These are phyloP conservation scores for Sapayoa aenigma DNA, from an alignment of 2,113 vertebrate genomes.

Conservation along the genomic window DNA sequence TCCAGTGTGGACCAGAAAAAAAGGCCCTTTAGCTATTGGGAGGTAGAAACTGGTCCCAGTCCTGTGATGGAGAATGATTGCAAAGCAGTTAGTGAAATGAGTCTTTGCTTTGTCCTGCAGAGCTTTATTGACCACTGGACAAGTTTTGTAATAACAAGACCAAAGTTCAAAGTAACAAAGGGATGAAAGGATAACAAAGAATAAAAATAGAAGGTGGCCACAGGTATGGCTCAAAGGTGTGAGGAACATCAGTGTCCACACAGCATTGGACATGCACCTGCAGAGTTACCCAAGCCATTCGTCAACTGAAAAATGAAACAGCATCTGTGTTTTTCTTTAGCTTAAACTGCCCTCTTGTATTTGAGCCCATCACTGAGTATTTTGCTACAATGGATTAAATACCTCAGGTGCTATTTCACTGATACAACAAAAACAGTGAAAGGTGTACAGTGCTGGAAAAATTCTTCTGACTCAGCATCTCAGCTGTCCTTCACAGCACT, in stretches of 20 bases:
- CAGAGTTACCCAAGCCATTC: neutral
- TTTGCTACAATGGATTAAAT: neutral
- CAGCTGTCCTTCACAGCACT: neutral
- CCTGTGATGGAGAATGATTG: neutral
- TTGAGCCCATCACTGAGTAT: neutral
- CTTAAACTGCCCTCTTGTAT: neutral
- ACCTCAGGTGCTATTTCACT: neutral
- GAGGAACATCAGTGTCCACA: neutral
- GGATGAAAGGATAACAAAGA: fast-evolving
- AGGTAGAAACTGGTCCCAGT: neutral
- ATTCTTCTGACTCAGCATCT: neutral
- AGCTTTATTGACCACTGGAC: neutral
- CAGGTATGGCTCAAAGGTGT: neutral
- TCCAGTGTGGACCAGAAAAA: neutral
- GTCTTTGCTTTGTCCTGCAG: neutral
- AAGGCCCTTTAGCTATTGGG: neutral
- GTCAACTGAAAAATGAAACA: neutral
- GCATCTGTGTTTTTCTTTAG: neutral
- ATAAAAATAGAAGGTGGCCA: neutral
- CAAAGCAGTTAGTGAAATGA: neutral
- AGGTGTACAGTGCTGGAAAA: neutral
- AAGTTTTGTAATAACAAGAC: neutral
- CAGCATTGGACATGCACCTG: neutral
- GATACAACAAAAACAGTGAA: neutral
- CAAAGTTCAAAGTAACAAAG: neutral